Evolutionary conservation across 2,113 vertebrate species (phyloP).

Genomic region (Trinectes maculatus): DNA sequence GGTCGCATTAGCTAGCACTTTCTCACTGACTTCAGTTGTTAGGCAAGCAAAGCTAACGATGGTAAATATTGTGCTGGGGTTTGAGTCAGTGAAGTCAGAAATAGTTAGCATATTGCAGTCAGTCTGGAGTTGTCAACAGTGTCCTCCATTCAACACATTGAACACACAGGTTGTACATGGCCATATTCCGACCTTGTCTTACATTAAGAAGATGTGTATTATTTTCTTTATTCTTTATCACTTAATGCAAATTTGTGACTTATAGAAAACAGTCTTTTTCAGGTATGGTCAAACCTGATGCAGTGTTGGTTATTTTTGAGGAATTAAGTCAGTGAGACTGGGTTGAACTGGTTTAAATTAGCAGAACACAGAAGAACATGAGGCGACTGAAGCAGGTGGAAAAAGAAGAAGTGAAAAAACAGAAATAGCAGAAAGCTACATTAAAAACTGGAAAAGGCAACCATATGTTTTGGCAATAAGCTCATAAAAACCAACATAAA

Average conservation of each 20-base stretch:
- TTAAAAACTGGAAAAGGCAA: constrained; percentile 16
- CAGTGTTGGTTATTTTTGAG: not conserved
- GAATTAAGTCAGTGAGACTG: not conserved
- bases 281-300: too few species aligned
- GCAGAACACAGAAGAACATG: not conserved
- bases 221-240: not conserved
- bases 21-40: too few species aligned
- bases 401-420: not conserved
- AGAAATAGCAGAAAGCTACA: not conserved
- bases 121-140: not conserved
- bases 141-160: not conserved
- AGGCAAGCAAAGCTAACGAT: too few species aligned
- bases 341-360: not conserved
- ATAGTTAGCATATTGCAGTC: not conserved
- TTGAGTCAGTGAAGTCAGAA: not conserved
- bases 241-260: too few species aligned
- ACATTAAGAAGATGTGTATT: not conserved
- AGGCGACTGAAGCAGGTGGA: too few species aligned
- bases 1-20: too few species aligned
- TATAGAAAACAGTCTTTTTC: too few species aligned
- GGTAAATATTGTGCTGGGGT: too few species aligned
- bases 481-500: constrained; percentile 3
- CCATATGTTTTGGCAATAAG: constrained; percentile 5
- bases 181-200: too few species aligned
- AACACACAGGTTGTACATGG: too few species aligned